These are phyloP conservation scores for Kryptolebias ocellatus DNA, from an alignment of 2,797 vertebrate genomes.

Conservation along the genomic window DNA sequence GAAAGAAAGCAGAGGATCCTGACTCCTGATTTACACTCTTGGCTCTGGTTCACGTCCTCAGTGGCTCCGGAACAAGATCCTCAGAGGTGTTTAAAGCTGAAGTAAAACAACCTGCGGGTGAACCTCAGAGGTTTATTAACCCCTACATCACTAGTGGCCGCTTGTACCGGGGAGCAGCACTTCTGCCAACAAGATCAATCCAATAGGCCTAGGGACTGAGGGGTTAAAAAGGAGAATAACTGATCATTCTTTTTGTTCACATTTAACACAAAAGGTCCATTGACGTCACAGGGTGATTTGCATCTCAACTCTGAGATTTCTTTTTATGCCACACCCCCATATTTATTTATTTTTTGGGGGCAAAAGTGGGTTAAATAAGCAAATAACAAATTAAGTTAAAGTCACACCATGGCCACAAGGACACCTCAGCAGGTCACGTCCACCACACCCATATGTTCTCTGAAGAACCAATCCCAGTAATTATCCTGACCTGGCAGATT, in stretches of 20 bases:
- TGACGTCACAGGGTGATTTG: slow-evolving; percentile 42
- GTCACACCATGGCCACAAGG: background rate
- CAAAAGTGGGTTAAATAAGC: too few relatives aligned
- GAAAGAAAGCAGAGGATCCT: slow-evolving; percentile 58
- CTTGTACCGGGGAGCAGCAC: too few relatives aligned
- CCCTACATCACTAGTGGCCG: too few relatives aligned
- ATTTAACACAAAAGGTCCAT: slow-evolving; percentile 53
- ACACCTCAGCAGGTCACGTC: slow-evolving; percentile 1
- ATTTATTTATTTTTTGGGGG: too few relatives aligned
- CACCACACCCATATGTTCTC: background rate
- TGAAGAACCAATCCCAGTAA: background rate
- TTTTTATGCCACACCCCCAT: too few relatives aligned
- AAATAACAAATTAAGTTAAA: background rate
- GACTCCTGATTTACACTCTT: slow-evolving; percentile 18
- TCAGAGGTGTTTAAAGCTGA: slow-evolving; percentile 54
- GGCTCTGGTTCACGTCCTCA: slow-evolving; percentile 40
- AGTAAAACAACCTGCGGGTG: slow-evolving; percentile 47
- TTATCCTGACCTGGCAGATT: slow-evolving; percentile 12
- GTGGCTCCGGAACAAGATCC: slow-evolving; percentile 47
- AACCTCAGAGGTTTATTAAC: slow-evolving; percentile 51
- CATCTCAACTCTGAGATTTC: too few relatives aligned
- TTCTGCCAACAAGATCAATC: too few relatives aligned
- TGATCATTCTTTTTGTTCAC: slow-evolving; percentile 50
- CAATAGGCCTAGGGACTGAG: too few relatives aligned
- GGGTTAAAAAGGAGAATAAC: slow-evolving; percentile 35